Percentiles rank a stretch among this genome's conserved stretches.
phyloP scores from a whole-genome alignment of 2,113 vertebrate species.

The Cygnus buccinator region DNA sequence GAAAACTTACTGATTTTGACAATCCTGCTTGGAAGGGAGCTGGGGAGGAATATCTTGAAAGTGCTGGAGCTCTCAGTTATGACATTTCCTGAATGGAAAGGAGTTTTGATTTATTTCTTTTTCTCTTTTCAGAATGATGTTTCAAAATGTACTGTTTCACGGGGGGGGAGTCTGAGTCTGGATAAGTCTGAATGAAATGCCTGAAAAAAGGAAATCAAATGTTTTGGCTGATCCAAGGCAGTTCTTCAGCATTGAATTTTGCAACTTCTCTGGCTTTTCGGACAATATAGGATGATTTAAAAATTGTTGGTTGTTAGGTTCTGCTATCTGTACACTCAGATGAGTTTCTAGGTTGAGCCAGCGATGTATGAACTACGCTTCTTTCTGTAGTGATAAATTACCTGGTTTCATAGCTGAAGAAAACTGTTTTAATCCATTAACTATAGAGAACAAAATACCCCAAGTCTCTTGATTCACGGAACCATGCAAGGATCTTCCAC shows the following conservation, averaged over 20 bases:
- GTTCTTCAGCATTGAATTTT: background rate
- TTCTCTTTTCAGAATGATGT: conserved; percentile 25
- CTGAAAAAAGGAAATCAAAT: background rate
- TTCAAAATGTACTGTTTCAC: background rate
- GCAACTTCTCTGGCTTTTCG: background rate
- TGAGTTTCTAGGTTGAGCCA: conserved; percentile 18
- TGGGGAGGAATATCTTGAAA: conserved; percentile 22
- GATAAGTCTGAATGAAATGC: background rate
- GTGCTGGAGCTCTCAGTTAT: conserved; percentile 8
- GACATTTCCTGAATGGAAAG: conserved; percentile 45
- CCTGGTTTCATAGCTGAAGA: conserved; percentile 43
- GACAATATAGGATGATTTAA: conserved; percentile 4
- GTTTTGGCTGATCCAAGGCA: background rate
- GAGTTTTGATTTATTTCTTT: conserved; percentile 41
- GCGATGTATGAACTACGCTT: conserved; percentile 19
- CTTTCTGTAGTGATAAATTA: conserved; percentile 51
- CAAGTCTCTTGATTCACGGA: background rate
- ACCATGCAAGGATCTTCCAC: conserved; percentile 40
- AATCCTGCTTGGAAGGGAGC: conserved; percentile 21
- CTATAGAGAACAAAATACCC: conserved; percentile 41
- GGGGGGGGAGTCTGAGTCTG: no score
- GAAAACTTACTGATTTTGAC: conserved; percentile 38
- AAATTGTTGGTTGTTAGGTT: conserved; percentile 5
- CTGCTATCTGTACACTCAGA: background rate
- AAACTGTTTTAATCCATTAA: conserved; percentile 52